phyloP scores from a whole-genome alignment of 2,797 vertebrate species.

The Pseudotriccus pelzelni region DNA sequence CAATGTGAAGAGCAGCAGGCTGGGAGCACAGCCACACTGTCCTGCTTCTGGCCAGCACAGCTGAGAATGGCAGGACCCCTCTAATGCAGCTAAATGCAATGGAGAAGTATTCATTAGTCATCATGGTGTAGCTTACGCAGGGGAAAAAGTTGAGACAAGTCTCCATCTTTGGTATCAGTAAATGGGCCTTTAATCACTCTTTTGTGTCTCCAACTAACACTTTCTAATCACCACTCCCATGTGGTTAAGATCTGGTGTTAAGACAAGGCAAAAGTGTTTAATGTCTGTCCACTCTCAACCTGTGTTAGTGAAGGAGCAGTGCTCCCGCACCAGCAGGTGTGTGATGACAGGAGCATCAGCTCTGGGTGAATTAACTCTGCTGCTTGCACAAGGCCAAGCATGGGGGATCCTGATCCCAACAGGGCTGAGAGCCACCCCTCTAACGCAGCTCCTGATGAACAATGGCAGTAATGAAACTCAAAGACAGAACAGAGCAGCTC shows the following conservation, averaged over 20 bases:
- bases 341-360: background rate
- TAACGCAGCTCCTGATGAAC: background rate
- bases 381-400: background rate
- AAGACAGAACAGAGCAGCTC: background rate
- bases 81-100: background rate
- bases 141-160: background rate
- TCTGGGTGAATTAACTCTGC: background rate
- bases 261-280: background rate
- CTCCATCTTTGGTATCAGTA: background rate
- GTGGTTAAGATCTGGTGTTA: background rate
- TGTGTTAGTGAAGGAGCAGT: background rate
- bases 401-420: accelerated
- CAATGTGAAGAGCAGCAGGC: background rate
- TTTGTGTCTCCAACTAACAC: background rate
- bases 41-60: background rate
- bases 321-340: background rate
- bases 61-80: background rate
- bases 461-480: background rate
- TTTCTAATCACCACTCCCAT: accelerated
- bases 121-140: background rate
- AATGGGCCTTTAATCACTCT: background rate
- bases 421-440: background rate
- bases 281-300: background rate
- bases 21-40: accelerated
- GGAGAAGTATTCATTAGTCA: background rate